Evolutionary conservation across 2,113 vertebrate species (phyloP), one percentile per base, ranked within the genome.

Genomic region (Phalacrocorax brasilianus): DNA sequence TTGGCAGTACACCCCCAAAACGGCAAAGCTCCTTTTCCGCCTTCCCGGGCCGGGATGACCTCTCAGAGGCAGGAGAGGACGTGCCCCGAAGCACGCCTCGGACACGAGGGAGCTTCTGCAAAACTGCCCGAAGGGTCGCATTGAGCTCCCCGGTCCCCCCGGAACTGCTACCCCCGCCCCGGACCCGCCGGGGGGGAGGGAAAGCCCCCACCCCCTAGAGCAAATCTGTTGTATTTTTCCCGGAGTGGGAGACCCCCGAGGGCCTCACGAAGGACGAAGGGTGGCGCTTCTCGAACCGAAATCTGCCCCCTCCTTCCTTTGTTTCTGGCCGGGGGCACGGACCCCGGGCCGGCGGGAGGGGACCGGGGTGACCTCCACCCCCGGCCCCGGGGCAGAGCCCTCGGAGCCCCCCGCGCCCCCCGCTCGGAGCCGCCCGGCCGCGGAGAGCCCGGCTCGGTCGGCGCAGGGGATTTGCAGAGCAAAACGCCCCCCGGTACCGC

Each of bases 141-240:
- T 8, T 6, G 65, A 81, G 68, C n/a, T 62, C 15, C 50, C 49
- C 1, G 9, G 14, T 44, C 8, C 35, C 22, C 2, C 2, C 44
- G 70, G 63, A 76, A 5, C 7, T 21, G 32, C 5, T 13, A 44
- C 9, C 20, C 15, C 13, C 14, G 44, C 14, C 15, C 56, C 28
- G 7, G 40, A 17, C 20, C 18, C 24, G 7, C 28, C 1, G 0
- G 2, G 28, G 30, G 6, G 3, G 14, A 17, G n/a, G 18, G 13
- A 22, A 61, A 14, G 5, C 4, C 14, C 14, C 5, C 19, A 17
- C 7, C 8, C 9, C 8, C 38, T 3, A 12, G 33, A 63, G 4
- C 18, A 27, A 35, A 38, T 18, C 35, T 3, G 40, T 14, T 30
- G 26, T 2, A 3, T 24, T 30, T 84, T 7, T 47, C 63, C 32